Evolutionary conservation across 2,888 invertebrate species (phyloP).

Genomic region (Lithosia quadra): DNA sequence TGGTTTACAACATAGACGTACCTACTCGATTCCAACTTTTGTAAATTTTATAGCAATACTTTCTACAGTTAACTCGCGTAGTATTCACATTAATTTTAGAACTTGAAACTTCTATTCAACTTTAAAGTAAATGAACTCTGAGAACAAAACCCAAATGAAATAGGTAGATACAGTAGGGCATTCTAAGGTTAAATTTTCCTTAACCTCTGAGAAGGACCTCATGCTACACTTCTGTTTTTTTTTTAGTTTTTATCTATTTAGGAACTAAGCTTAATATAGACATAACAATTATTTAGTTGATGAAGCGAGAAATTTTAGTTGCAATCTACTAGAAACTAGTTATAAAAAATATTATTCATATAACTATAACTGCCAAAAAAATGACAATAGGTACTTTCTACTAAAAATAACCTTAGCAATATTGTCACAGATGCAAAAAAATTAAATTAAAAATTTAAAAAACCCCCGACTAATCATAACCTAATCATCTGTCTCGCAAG

Average conservation of each 20-base stretch:
- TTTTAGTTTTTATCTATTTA: too few species aligned
- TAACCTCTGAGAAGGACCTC: neutral
- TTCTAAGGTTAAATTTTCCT: neutral
- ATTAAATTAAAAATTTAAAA: too few species aligned
- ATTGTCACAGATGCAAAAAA: slow-evolving; percentile 36
- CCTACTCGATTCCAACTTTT: neutral
- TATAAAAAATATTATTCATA: too few species aligned
- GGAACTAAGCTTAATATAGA: too few species aligned
- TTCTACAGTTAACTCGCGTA: neutral
- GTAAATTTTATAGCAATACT: neutral
- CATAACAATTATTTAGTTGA: too few species aligned
- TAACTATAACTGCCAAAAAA: neutral
- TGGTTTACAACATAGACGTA: neutral
- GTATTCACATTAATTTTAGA: neutral
- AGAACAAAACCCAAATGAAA: neutral
- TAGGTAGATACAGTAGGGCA: neutral
- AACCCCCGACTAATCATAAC: too few species aligned
- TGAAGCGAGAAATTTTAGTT: too few species aligned
- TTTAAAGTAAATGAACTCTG: neutral
- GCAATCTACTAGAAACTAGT: too few species aligned
- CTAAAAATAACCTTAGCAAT: slow-evolving; percentile 21
- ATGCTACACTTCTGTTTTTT: too few species aligned
- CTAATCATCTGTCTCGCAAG: too few species aligned
- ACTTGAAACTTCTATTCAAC: neutral
- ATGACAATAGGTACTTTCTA: neutral